Percentiles rank a stretch among this genome's conserved stretches.
Evolutionary conservation across 1,140 invertebrate genomes (phyloP).

Genomic region (Heliconius eleuchia): DNA sequence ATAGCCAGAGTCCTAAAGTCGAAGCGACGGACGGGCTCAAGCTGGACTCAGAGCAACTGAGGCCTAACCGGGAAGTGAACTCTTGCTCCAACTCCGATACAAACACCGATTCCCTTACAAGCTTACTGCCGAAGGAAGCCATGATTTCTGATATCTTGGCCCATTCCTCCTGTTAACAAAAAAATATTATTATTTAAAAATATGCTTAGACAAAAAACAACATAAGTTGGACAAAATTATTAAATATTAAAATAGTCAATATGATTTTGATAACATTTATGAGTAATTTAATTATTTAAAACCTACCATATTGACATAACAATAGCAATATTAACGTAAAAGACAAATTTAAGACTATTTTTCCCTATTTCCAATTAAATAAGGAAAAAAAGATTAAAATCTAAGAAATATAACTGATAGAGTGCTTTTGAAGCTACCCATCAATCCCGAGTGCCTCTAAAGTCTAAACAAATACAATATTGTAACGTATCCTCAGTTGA

Average conservation of each 20-base stretch:
- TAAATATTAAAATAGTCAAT: neutral
- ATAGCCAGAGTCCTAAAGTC: slow-evolving; percentile 90
- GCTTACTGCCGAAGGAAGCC: slow-evolving; percentile 92
- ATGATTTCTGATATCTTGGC: slow-evolving; percentile 97
- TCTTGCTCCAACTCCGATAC: slow-evolving; percentile 91
- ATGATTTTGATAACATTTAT: neutral
- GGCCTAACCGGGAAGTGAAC: slow-evolving; percentile 87
- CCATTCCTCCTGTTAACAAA: slow-evolving; percentile 90
- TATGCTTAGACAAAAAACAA: neutral
- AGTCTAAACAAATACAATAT: slow-evolving; percentile 17
- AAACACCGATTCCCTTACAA: slow-evolving; percentile 91
- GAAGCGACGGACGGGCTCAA: slow-evolving; percentile 69
- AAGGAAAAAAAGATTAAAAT: neutral
- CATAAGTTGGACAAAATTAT: neutral
- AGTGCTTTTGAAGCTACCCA: slow-evolving; percentile 20
- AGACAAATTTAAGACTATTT: neutral
- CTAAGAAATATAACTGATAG: neutral
- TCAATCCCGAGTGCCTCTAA: slow-evolving; percentile 29
- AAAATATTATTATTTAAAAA: neutral
- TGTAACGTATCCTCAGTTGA: slow-evolving; percentile 30
- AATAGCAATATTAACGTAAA: neutral
- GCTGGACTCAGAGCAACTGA: slow-evolving; percentile 80
- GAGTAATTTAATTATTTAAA: neutral
- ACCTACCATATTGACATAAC: neutral
- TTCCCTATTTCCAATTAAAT: neutral